Percentiles rank a stretch among this genome's conserved stretches.
Conservation (phyloP, 2,797 vertebrate species). For the Leucoraja ocellata region DNA sequence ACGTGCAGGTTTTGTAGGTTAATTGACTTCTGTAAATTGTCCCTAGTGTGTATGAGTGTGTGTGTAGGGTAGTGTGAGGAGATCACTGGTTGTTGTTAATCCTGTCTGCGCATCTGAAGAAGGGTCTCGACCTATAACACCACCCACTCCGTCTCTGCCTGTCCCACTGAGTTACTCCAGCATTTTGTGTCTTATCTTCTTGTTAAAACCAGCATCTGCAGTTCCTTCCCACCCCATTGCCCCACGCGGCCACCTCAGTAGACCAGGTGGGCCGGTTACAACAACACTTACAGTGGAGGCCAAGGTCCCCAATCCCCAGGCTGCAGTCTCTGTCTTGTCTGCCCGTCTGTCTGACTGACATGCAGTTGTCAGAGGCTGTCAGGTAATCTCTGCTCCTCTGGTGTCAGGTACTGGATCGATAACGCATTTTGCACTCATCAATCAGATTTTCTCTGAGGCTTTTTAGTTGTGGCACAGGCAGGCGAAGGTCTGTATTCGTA, state of each 20-base stretch:
- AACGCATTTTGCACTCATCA: background rate
- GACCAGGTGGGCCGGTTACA: background rate
- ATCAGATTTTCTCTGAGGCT: background rate
- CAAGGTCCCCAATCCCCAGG: background rate
- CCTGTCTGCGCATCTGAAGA: too few species aligned
- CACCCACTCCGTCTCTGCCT: too few species aligned
- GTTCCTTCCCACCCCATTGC: background rate
- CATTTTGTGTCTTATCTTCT: too few species aligned
- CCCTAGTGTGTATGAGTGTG: too few species aligned
- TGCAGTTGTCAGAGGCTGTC: background rate
- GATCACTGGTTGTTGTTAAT: too few species aligned
- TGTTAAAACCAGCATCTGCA: too few species aligned
- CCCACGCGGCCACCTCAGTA: too few species aligned
- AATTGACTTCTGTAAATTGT: too few species aligned
- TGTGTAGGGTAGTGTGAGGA: too few species aligned
- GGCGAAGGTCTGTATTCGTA: background rate
- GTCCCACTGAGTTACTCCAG: too few species aligned
- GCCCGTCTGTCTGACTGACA: background rate
- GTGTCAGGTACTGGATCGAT: slow-evolving; percentile 3
- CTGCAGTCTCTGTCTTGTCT: background rate
- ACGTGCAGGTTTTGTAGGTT: too few species aligned
- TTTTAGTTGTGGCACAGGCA: slow-evolving; percentile 1
- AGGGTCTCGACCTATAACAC: too few species aligned
- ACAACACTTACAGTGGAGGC: background rate
- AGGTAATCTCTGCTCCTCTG: background rate